Percentiles rank a stretch among this genome's conserved stretches.
These are phyloP conservation scores for Lophura swinhoii DNA, from an alignment of 2,797 vertebrate species.

Conservation along the genomic window DNA sequence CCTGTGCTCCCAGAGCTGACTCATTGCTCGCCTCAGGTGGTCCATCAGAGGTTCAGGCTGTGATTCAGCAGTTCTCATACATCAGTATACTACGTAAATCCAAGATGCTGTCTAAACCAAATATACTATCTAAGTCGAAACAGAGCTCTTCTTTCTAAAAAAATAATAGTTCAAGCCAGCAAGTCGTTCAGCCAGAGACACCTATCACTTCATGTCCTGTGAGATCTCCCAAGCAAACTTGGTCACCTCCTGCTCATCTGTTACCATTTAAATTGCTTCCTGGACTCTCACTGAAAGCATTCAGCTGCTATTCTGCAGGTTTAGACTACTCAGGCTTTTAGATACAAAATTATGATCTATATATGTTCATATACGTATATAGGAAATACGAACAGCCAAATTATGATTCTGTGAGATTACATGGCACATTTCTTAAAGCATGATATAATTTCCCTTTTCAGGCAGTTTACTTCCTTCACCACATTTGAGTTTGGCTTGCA, in stretches of 20 bases:
- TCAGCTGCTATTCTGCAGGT: not conserved
- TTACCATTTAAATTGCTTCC: not conserved
- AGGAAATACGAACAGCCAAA: not conserved
- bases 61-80: no score
- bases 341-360: not conserved
- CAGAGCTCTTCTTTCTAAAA: not conserved
- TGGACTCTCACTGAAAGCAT: not conserved
- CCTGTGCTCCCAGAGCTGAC: no score
- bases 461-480: slow-evolving; percentile 2
- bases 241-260: not conserved
- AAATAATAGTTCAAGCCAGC: not conserved
- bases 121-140: not conserved
- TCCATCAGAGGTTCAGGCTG: no score
- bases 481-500: not conserved
- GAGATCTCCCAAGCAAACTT: not conserved
- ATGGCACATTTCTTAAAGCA: not conserved
- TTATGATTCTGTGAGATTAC: not conserved
- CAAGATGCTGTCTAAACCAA: not conserved
- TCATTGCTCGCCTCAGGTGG: no score
- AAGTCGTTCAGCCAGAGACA: not conserved
- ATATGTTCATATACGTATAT: not conserved
- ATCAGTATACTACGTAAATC: no score
- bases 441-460: not conserved
- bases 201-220: not conserved
- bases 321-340: not conserved